Conservation (phyloP, 1,140 invertebrate species). For the Ceratitis capitata region DNA sequence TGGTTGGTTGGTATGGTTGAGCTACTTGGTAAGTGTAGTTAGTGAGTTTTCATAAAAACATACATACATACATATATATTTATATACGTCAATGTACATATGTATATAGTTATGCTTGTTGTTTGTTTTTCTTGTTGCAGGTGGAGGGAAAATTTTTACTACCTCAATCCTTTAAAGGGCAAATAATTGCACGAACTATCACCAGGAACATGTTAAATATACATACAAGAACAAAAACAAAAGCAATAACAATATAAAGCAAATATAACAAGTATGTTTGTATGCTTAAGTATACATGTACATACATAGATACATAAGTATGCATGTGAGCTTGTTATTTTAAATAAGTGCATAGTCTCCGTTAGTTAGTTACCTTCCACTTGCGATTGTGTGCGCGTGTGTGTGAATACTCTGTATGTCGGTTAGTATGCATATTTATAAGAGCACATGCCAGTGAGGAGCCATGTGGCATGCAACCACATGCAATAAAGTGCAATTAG, state of each 20-base stretch:
- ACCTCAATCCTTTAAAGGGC: neutral
- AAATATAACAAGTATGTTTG: neutral
- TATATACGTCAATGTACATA: neutral
- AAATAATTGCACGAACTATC: neutral
- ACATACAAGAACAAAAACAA: neutral
- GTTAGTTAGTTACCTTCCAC: neutral
- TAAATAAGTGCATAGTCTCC: neutral
- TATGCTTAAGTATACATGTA: neutral
- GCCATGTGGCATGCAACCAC: conserved; percentile 16
- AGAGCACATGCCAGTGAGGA: neutral
- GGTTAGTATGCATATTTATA: neutral
- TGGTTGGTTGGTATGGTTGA: neutral
- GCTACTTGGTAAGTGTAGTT: neutral
- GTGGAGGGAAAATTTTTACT: neutral
- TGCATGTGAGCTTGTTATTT: neutral
- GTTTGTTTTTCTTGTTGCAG: neutral
- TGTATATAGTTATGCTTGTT: neutral
- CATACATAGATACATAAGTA: neutral
- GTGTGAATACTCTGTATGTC: neutral
- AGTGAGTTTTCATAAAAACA: no score
- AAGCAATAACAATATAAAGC: neutral
- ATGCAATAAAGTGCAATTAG: conserved; percentile 27
- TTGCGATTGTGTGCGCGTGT: neutral
- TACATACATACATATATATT: no score
- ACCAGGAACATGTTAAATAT: neutral